Evolutionary conservation across 1,140 invertebrate species (phyloP).

Genomic region (Vanessa atalanta): DNA sequence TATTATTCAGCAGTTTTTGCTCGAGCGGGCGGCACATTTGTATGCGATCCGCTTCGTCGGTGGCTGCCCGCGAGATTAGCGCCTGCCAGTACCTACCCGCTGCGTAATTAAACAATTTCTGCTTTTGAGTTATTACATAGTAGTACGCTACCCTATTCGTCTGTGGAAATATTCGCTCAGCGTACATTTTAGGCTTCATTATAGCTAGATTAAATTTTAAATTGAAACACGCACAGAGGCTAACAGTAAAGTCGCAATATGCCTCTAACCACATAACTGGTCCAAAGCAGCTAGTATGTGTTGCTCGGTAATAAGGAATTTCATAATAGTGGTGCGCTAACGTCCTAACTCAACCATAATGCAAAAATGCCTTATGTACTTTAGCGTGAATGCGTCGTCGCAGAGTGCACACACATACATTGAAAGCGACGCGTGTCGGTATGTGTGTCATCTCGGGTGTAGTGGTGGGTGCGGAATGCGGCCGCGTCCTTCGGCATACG

Average conservation of each 20-base stretch:
- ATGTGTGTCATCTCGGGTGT: constrained; percentile 70
- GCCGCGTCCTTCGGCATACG: constrained; percentile 71
- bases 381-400: constrained; percentile 53
- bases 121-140: constrained; percentile 54
- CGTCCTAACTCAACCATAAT: constrained; percentile 42
- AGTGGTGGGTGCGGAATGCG: constrained; percentile 72
- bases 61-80: constrained; percentile 66
- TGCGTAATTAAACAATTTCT: constrained; percentile 71
- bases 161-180: constrained; percentile 20
- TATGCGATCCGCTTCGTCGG: constrained; percentile 70
- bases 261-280: constrained; percentile 38
- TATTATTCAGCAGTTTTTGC: constrained; percentile 75
- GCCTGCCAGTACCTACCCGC: constrained; percentile 47
- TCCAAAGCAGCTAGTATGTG: constrained; percentile 37
- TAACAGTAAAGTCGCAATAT: constrained; percentile 30
- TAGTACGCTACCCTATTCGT: constrained; percentile 23
- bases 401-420: constrained; percentile 47
- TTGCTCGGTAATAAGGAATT: constrained; percentile 53
- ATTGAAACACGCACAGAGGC: constrained; percentile 40
- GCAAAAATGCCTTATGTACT: constrained; percentile 61
- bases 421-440: constrained; percentile 50
- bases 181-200: constrained; percentile 28
- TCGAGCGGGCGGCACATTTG: constrained; percentile 60
- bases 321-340: constrained; percentile 48
- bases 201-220: constrained; percentile 40